A percentile compares a stretch with the other conserved stretches of the same genome.
Conservation (phyloP, 2,113 vertebrate species). For the Spea multiplicata region DNA sequence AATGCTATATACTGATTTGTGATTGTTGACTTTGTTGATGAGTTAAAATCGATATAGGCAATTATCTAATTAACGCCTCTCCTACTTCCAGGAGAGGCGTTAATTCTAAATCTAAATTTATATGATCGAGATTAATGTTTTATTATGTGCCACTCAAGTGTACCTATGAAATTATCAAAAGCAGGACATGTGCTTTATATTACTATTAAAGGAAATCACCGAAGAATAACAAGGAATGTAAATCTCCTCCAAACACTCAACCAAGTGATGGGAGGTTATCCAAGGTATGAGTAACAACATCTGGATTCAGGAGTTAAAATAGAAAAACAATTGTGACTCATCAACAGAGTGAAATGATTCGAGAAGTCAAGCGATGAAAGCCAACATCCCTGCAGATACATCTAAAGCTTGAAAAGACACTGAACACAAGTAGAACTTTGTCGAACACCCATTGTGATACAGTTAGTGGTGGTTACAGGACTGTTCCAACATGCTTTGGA, state of each 20-base stretch:
- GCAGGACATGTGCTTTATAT: neutral
- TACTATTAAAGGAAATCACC: neutral
- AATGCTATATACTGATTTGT: no score
- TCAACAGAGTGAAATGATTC: constrained; percentile 16
- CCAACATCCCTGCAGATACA: constrained; percentile 14
- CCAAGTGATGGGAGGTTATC: constrained; percentile 14
- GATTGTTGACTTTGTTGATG: no score
- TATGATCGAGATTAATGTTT: no score
- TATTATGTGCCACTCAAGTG: no score
- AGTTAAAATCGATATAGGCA: no score
- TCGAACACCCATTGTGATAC: constrained; percentile 15
- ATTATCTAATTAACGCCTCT: no score
- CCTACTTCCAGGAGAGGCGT: no score
- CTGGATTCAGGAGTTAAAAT: constrained; percentile 22
- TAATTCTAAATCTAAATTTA: no score
- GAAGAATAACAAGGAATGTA: constrained; percentile 17
- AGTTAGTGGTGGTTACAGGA: neutral
- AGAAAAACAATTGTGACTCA: constrained; percentile 31
- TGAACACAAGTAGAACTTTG: constrained; percentile 1
- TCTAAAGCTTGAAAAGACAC: constrained; percentile 17
- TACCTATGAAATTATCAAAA: neutral
- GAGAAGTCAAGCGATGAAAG: constrained; percentile 36
- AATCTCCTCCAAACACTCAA: neutral
- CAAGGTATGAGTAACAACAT: constrained; percentile 29
- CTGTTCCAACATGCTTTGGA: neutral